These are phyloP conservation scores for Taeniopygia guttata DNA, from an alignment of 2,797 vertebrate genomes.

Conservation along the genomic window DNA sequence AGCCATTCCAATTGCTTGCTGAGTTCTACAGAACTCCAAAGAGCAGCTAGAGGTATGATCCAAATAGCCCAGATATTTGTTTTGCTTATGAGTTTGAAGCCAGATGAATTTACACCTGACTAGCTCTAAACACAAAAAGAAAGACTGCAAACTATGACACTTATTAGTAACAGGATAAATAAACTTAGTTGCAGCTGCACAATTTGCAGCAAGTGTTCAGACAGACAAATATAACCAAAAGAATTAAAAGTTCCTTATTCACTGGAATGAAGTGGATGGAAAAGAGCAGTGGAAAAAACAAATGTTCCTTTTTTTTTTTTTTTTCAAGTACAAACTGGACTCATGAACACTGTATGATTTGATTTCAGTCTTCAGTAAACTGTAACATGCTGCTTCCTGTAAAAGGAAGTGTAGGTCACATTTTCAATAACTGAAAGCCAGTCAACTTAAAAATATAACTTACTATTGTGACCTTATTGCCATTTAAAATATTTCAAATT, in stretches of 20 bases:
- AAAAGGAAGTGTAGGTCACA: accelerated
- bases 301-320: background rate
- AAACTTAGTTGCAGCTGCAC: background rate
- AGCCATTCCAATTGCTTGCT: background rate
- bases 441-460: background rate
- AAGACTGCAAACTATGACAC: background rate
- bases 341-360: background rate
- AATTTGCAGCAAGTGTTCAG: background rate
- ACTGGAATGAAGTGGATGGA: no score
- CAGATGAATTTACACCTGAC: background rate
- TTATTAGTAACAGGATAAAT: background rate
- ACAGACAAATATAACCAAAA: background rate
- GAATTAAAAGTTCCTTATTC: background rate
- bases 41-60: background rate
- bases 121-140: background rate
- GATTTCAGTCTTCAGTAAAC: background rate
- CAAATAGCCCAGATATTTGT: background rate
- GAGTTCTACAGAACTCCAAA: background rate
- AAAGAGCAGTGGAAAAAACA: background rate
- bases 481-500: background rate
- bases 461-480: background rate
- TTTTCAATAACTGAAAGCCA: background rate
- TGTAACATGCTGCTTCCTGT: background rate
- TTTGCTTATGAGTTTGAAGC: background rate
- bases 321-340: background rate